Percentiles rank a stretch among this genome's conserved stretches.
phyloP scores from a whole-genome alignment of 2,113 vertebrate species.

The Petaurus breviceps region DNA sequence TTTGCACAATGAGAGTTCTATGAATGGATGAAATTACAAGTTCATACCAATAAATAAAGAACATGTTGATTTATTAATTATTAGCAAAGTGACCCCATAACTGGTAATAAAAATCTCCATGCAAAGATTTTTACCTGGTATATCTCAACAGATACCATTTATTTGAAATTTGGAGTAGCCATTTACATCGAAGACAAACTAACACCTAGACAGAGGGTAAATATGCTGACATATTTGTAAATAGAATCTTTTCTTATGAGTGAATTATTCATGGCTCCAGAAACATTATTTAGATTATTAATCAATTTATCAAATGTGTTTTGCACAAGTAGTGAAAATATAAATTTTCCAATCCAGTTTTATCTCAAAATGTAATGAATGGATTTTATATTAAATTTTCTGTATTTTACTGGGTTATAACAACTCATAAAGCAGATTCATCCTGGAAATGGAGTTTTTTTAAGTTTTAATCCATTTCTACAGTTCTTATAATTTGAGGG shows the following conservation, averaged over 20 bases:
- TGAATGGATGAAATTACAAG: neutral
- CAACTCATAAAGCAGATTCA: no score
- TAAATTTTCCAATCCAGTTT: neutral
- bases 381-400: neutral
- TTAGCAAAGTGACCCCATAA: neutral
- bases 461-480: constrained; percentile 9
- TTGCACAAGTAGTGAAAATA: neutral
- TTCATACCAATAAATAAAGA: neutral
- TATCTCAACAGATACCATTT: neutral
- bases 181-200: neutral
- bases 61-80: neutral
- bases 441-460: neutral
- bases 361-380: constrained; percentile 29
- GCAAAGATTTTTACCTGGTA: neutral
- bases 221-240: neutral
- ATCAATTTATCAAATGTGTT: no score
- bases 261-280: neutral
- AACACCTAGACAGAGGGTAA: neutral
- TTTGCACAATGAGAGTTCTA: neutral
- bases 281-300: no score
- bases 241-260: neutral
- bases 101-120: neutral
- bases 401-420: neutral
- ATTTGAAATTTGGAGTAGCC: neutral
- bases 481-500: neutral